Percentiles rank a stretch among this genome's conserved stretches.
These are phyloP conservation scores for Thereuonema tuberculata DNA, from an alignment of 1,140 invertebrate genomes.

Conservation along the genomic window DNA sequence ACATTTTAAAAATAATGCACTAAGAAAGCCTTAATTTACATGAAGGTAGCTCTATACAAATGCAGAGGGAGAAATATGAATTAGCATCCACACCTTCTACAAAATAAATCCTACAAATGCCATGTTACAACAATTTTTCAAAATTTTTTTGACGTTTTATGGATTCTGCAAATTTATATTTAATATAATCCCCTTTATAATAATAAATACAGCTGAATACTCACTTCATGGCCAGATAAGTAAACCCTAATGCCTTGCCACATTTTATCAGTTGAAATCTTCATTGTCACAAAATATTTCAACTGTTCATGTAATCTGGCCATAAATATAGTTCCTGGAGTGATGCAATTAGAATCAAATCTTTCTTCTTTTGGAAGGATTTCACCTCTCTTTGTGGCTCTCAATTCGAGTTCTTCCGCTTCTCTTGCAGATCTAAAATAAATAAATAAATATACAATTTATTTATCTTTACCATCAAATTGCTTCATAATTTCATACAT, in stretches of 20 bases:
- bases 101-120: not conserved
- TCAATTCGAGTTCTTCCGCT: conserved; percentile 57
- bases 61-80: no score
- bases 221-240: conserved; percentile 55
- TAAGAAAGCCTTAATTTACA: no score
- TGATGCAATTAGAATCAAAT: conserved; percentile 95
- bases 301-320: conserved; percentile 67
- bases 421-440: conserved; percentile 79
- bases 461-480: no score
- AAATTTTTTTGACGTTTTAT: not conserved
- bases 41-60: no score
- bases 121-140: not conserved
- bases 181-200: no score
- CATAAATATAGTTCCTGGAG: conserved; percentile 88
- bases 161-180: no score
- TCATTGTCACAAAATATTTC: conserved; percentile 71
- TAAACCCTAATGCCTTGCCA: conserved; percentile 45
- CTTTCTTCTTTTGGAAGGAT: conserved; percentile 51
- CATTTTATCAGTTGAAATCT: conserved; percentile 63
- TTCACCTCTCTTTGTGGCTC: conserved; percentile 54
- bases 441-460: conserved; percentile 18
- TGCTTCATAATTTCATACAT: no score
- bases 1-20: no score
- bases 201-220: conserved; percentile 7
- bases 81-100: no score